Evolutionary conservation across 2,797 vertebrate genomes (phyloP).

Genomic region (Cirrhinus molitorella): DNA sequence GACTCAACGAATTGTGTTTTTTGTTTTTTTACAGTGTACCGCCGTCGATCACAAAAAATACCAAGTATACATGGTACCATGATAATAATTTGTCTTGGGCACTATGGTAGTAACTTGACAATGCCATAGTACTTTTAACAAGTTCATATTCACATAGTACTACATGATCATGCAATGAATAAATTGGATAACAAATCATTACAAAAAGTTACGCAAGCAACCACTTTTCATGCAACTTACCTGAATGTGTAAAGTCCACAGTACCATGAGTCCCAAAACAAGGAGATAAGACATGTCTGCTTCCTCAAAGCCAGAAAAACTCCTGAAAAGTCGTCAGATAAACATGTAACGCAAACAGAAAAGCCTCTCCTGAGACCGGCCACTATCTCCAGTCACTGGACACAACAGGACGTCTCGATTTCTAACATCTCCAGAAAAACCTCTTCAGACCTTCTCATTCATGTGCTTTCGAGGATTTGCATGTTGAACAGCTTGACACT

Average conservation of each 20-base stretch:
- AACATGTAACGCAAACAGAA: constrained; percentile 37
- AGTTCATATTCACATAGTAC: background rate
- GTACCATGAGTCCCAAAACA: constrained; percentile 55
- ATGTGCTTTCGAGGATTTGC: constrained; percentile 35
- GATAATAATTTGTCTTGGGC: background rate
- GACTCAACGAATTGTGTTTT: no score
- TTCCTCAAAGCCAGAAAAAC: constrained; percentile 34
- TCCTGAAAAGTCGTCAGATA: constrained; percentile 41
- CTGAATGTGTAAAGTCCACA: constrained; percentile 51
- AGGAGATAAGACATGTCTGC: constrained; percentile 61
- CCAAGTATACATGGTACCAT: background rate
- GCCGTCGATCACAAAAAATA: background rate
- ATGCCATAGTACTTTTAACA: background rate
- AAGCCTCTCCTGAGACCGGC: constrained; percentile 13
- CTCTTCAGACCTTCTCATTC: constrained; percentile 12
- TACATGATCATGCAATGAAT: background rate
- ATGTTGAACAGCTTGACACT: constrained; percentile 15
- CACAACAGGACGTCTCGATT: background rate
- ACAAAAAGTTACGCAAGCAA: background rate
- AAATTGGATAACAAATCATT: background rate
- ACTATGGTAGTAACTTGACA: no score
- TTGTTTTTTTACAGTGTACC: no score
- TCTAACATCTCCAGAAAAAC: constrained; percentile 36
- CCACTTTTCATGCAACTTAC: constrained; percentile 41
- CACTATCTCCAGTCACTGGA: constrained; percentile 28